A percentile compares a stretch with the other conserved stretches of the same genome.
Conservation (phyloP, 2,888 invertebrate genomes). For the Eupeodes luniger region DNA sequence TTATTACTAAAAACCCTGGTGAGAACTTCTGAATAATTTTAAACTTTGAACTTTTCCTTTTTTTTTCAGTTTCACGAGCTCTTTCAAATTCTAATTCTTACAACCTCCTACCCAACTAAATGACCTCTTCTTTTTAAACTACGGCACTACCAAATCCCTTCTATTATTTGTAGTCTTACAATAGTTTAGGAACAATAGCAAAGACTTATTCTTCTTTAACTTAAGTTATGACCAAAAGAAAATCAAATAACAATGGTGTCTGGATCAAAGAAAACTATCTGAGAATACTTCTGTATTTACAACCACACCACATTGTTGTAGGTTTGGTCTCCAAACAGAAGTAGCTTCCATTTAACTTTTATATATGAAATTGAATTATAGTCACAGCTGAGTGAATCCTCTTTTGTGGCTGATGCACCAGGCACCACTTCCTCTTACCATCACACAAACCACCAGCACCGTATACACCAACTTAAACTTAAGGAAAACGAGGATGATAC, state of each 20-base stretch:
- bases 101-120: too few relatives aligned
- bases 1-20: too few relatives aligned
- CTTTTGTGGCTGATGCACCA: conserved; percentile 41
- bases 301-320: background rate
- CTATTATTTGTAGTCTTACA: too few relatives aligned
- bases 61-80: too few relatives aligned
- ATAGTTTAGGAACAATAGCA: too few relatives aligned
- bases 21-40: too few relatives aligned
- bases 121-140: too few relatives aligned
- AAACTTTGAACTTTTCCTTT: too few relatives aligned
- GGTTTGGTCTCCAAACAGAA: background rate
- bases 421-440: conserved; percentile 6
- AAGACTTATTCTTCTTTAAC: background rate
- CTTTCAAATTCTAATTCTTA: too few relatives aligned
- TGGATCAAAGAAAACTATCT: conserved; percentile 31
- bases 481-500: conserved; percentile 33
- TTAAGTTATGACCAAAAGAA: background rate
- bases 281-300: background rate
- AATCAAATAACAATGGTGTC: conserved; percentile 42
- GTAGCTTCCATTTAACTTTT: conserved; percentile 21
- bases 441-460: background rate
- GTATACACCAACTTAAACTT: background rate
- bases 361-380: conserved; percentile 52
- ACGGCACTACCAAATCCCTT: too few relatives aligned
- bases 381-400: conserved; percentile 66